Evolutionary conservation across 2,888 invertebrate genomes (phyloP), one percentile per base, ranked within the genome.

Genomic region (Siphonodentalium dalli): DNA sequence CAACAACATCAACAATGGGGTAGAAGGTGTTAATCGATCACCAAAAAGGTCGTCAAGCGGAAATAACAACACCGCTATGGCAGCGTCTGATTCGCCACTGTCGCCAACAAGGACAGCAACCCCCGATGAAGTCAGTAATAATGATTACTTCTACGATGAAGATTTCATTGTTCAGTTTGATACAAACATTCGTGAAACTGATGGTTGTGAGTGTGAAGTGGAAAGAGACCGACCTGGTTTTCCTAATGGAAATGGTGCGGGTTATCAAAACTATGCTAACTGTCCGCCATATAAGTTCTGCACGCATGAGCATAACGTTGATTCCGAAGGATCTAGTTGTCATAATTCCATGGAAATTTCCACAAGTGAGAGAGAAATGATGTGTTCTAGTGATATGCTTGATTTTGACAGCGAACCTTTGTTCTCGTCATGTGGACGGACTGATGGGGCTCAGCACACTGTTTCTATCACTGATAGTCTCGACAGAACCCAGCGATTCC

Each of bases 91-190:
- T n/a, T n/a, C n/a, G n/a, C n/a, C n/a, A n/a, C n/a, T n/a, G n/a
- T n/a, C n/a, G n/a, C n/a, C n/a, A n/a, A n/a, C n/a, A n/a, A n/a
- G n/a, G n/a, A n/a, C n/a, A n/a, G n/a, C n/a, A n/a, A n/a, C 68
- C 1, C 65, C 65, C 13, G 78, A 78, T 24, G 79, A 78, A 49
- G 65, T 61, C 9, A 64, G 72, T 42, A 76, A 74, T 63, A 78
- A 75, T 55, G 80, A 80, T 43, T 79, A 78, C 59, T 79, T 75
- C 59, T 79, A 78, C 46, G 80, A 80, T 55, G 80, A 80, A 42
- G 78, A 78, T 61, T 79, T 77, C 57, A 65, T 69, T 6, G 73
- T 79, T 35, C 69, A 72, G 51, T 75, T 72, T 58, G 74, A 73
- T 44, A 70, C 74, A n/a, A 73, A 74, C 46, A 57, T 75, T 29